A percentile compares a stretch with the other conserved stretches of the same genome.
Conservation (phyloP, 2,888 invertebrate species). For the Lasioglossum figueresi region DNA sequence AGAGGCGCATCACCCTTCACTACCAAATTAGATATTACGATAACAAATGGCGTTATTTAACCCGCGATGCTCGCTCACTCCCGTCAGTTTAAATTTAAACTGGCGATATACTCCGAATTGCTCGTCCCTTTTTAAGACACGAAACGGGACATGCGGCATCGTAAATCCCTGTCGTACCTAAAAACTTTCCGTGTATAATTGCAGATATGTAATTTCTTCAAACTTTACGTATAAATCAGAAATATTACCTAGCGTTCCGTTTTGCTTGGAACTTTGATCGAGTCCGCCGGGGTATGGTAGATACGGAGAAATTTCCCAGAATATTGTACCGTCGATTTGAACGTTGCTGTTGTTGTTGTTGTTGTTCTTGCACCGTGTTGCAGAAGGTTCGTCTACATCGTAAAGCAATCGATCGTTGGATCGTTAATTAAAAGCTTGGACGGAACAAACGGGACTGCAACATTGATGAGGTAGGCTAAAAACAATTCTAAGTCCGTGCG, state of each 20-base stretch:
- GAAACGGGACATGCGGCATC: slow-evolving; percentile 25
- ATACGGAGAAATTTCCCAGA: background rate
- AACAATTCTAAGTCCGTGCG: slow-evolving; percentile 30
- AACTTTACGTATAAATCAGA: background rate
- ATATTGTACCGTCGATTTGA: background rate
- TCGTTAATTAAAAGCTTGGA: slow-evolving; percentile 58
- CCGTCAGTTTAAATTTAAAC: slow-evolving; percentile 56
- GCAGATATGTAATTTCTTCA: slow-evolving; percentile 2
- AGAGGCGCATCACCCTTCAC: slow-evolving; percentile 60
- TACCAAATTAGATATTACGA: slow-evolving; percentile 69
- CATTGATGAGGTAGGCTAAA: slow-evolving; percentile 63
- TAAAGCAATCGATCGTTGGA: slow-evolving; percentile 62
- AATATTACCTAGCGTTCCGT: background rate
- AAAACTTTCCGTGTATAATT: slow-evolving; percentile 9
- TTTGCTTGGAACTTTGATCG: background rate
- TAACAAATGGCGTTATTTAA: slow-evolving; percentile 71
- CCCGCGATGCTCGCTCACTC: slow-evolving; percentile 38
- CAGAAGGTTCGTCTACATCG: background rate
- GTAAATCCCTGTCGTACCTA: slow-evolving; percentile 51
- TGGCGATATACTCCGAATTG: slow-evolving; percentile 31
- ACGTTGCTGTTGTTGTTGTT: background rate
- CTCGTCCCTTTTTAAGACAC: slow-evolving; percentile 21
- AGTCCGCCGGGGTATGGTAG: background rate
- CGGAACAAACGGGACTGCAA: slow-evolving; percentile 48
- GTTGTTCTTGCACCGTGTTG: background rate